Percentiles rank a stretch among this genome's conserved stretches.
phyloP scores from a whole-genome alignment of 1,140 invertebrate species.

The Drosophila insularis region DNA sequence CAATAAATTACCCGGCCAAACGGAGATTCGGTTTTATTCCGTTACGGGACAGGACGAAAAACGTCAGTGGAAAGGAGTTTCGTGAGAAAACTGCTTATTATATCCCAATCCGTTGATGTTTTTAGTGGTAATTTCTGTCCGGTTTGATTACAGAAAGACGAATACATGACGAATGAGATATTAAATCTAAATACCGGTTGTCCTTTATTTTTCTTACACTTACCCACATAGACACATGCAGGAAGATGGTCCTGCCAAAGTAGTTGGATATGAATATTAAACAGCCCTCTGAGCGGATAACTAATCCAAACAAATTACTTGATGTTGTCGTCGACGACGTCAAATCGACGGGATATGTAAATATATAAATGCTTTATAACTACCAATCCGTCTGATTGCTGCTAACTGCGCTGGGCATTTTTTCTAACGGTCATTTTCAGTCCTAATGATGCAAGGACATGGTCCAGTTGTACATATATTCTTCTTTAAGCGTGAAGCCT shows the following conservation, averaged over 20 bases:
- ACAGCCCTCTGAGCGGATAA: constrained; percentile 46
- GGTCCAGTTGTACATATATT: neutral
- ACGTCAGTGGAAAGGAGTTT: constrained; percentile 32
- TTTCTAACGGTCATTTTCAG: neutral
- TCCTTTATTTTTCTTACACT: constrained; percentile 23
- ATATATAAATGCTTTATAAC: constrained; percentile 6
- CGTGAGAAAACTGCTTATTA: constrained; percentile 67
- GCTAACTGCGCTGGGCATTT: neutral
- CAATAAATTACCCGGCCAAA: constrained; percentile 53
- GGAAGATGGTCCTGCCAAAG: constrained; percentile 27
- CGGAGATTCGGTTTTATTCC: constrained; percentile 46
- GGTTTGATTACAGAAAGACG: constrained; percentile 44
- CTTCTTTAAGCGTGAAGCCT: too few species aligned
- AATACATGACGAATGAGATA: constrained; percentile 29
- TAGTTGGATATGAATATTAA: constrained; percentile 62
- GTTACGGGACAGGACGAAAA: constrained; percentile 46
- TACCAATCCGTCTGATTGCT: neutral
- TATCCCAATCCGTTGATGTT: constrained; percentile 58
- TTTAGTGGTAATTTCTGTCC: constrained; percentile 52
- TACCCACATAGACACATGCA: constrained; percentile 11
- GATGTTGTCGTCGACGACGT: constrained; percentile 36
- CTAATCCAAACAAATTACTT: constrained; percentile 68
- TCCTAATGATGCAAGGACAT: neutral
- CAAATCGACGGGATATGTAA: constrained; percentile 12
- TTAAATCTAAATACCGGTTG: constrained; percentile 61